phyloP scores from a whole-genome alignment of 37 sponge, comb jelly and placozoan genomes.

The Ianthella basta region DNA sequence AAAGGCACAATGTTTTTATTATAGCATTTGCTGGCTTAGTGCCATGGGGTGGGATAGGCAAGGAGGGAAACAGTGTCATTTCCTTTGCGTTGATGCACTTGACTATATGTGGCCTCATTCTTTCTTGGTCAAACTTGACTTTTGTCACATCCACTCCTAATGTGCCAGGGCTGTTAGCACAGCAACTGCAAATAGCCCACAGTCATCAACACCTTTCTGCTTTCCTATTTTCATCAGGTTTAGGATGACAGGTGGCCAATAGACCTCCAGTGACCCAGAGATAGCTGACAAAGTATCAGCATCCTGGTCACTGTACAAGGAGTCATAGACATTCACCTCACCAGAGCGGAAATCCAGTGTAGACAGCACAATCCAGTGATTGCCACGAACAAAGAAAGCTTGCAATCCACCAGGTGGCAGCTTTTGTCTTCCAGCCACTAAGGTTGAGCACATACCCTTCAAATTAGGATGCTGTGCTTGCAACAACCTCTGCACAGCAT shows the following conservation, averaged over 20 bases:
- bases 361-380: conserved; percentile 3
- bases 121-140: conserved; percentile 5
- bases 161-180: conserved; percentile 24
- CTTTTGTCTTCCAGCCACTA: too few relatives aligned
- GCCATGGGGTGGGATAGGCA: too few relatives aligned
- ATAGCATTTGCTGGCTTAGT: too few relatives aligned
- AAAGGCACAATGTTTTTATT: too few relatives aligned
- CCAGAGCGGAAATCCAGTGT: conserved; percentile 12
- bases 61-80: too few relatives aligned
- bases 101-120: too few relatives aligned
- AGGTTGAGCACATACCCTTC: too few relatives aligned
- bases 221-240: not conserved
- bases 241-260: conserved; percentile 3
- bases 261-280: not conserved
- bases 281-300: not conserved
- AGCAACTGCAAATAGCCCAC: conserved; percentile 12
- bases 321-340: conserved; percentile 4
- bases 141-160: not conserved
- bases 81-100: too few relatives aligned
- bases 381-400: conserved; percentile 10
- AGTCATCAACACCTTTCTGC: not conserved
- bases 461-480: too few relatives aligned
- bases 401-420: not conserved
- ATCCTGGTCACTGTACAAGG: not conserved
- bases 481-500: too few relatives aligned